A percentile compares a stretch with the other conserved stretches of the same genome.
Conservation (phyloP, 2,113 vertebrate species). For the Cichladusa arquata region DNA sequence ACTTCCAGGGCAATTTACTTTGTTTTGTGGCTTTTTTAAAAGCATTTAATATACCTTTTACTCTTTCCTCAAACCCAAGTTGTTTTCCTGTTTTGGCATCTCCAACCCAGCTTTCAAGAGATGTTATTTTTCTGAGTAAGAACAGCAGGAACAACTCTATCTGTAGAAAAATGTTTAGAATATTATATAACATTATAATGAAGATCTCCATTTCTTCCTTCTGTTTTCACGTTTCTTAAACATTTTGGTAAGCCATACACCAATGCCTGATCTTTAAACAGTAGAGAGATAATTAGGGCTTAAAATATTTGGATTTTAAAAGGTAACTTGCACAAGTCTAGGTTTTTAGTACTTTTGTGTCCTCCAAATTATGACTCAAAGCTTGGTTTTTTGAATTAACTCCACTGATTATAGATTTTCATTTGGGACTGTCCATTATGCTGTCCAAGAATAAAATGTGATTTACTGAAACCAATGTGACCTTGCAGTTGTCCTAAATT, state of each 20-base stretch:
- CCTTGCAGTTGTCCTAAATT: background rate
- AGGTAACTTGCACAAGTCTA: background rate
- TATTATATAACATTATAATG: background rate
- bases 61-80: background rate
- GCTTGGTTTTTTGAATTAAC: background rate
- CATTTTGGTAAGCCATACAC: background rate
- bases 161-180: background rate
- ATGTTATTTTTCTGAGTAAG: background rate
- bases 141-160: background rate
- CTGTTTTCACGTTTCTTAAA: background rate
- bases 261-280: background rate
- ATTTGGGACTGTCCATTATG: background rate
- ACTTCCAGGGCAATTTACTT: background rate
- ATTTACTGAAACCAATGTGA: background rate
- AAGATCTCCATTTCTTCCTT: background rate
- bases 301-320: background rate
- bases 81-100: background rate
- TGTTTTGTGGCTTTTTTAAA: background rate
- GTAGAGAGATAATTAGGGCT: background rate
- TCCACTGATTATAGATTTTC: background rate
- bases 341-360: background rate
- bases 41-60: background rate
- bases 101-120: background rate
- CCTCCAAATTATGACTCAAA: background rate
- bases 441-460: background rate